Percentiles rank a stretch among this genome's conserved stretches.
phyloP scores from a whole-genome alignment of 2,888 invertebrate genomes.

The Actias luna region DNA sequence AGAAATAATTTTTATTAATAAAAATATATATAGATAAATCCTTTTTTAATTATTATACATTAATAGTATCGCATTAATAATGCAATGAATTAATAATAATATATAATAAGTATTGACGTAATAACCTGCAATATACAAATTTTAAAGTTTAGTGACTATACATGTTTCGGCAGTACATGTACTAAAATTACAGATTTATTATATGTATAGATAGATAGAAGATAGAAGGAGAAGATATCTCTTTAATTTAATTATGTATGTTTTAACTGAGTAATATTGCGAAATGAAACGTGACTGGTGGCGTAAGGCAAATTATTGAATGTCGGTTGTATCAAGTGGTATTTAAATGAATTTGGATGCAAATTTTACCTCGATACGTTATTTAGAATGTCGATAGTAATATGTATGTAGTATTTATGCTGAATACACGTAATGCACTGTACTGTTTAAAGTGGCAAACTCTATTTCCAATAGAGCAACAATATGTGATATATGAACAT shows the following conservation, averaged over 20 bases:
- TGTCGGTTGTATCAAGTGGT: not conserved
- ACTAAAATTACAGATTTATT: too few relatives aligned
- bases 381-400: not conserved
- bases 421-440: not conserved
- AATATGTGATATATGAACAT: not conserved
- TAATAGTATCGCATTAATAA: too few relatives aligned
- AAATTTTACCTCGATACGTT: slow-evolving; percentile 19
- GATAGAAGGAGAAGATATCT: not conserved
- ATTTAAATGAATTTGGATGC: slow-evolving; percentile 12
- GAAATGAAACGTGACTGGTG: not conserved
- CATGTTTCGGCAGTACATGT: too few relatives aligned
- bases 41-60: too few relatives aligned
- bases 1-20: too few relatives aligned
- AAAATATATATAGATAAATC: too few relatives aligned
- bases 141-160: too few relatives aligned
- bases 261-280: not conserved
- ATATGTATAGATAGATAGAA: too few relatives aligned
- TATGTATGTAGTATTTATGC: not conserved
- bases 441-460: not conserved
- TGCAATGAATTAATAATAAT: too few relatives aligned
- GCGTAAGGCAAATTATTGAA: slow-evolving; percentile 7
- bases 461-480: not conserved
- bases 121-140: too few relatives aligned
- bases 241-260: not conserved
- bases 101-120: too few relatives aligned